phyloP scores from a whole-genome alignment of 1,140 invertebrate species.

The Idris sp. region DNA sequence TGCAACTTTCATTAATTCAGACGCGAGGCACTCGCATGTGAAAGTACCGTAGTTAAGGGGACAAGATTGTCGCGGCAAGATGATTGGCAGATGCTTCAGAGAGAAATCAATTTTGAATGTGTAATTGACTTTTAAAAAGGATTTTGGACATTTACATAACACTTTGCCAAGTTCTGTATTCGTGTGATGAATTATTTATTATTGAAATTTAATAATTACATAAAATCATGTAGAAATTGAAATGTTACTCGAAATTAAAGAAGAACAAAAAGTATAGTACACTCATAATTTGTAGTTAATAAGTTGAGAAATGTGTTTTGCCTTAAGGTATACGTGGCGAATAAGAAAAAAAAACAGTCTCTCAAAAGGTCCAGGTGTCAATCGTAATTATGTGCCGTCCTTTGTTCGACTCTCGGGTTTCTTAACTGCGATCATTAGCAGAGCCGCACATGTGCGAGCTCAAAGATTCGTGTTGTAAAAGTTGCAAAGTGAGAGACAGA shows the following conservation, averaged over 20 bases:
- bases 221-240: no score
- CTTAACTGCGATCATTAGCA: conserved; percentile 65
- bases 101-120: conserved; percentile 31
- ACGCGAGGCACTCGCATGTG: conserved; percentile 7
- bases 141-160: no score
- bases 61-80: conserved; percentile 14
- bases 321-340: no score
- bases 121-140: no score
- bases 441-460: conserved; percentile 42
- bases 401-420: conserved; percentile 57
- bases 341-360: no score
- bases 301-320: conserved; percentile 21
- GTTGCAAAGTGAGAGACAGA: conserved; percentile 44
- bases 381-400: conserved; percentile 53
- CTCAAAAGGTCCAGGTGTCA: conserved; percentile 50
- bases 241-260: no score
- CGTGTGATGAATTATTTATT: no score
- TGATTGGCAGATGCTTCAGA: conserved; percentile 31
- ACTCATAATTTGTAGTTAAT: conserved; percentile 35
- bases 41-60: conserved; percentile 20
- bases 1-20: conserved; percentile 30
- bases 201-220: no score
- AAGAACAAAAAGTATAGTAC: no score
- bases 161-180: no score
- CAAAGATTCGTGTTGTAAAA: conserved; percentile 41